These are phyloP conservation scores for Pseudobourletiella spinata DNA, from an alignment of 1,140 invertebrate genomes.

Conservation along the genomic window DNA sequence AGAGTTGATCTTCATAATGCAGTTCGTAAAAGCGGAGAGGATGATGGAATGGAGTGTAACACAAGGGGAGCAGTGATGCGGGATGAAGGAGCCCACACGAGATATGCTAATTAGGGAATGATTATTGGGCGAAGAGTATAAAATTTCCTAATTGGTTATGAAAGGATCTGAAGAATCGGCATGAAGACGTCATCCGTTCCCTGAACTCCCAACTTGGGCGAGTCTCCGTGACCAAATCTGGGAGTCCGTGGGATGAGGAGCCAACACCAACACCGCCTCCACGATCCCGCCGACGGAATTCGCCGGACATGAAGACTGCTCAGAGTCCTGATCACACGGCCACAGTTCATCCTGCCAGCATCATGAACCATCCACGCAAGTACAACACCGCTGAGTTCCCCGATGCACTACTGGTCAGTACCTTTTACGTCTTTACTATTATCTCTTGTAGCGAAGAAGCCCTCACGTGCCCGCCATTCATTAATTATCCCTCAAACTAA, in stretches of 20 bases:
- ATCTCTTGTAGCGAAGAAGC: too few species aligned
- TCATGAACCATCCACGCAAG: conserved; percentile 28
- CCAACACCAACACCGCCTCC: conserved; percentile 31
- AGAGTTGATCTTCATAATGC: too few species aligned
- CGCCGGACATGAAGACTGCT: conserved; percentile 42
- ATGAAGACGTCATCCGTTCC: conserved; percentile 33
- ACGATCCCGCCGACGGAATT: conserved; percentile 28
- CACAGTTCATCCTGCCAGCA: conserved; percentile 24
- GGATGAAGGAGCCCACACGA: conserved; percentile 2
- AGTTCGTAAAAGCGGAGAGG: conserved; percentile 4
- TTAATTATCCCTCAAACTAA: not conserved
- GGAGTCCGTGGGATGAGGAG: conserved; percentile 32
- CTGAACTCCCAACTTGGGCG: conserved; percentile 33
- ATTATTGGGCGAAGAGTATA: not conserved
- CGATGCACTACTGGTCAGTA: not conserved
- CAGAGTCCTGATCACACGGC: conserved; percentile 41
- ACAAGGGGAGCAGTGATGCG: not conserved
- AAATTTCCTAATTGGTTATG: conserved; percentile 23
- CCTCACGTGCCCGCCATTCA: too few species aligned
- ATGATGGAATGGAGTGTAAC: not conserved
- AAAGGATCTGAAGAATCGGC: conserved; percentile 30
- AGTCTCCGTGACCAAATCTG: conserved; percentile 33
- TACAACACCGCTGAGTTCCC: conserved; percentile 29
- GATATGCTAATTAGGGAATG: conserved; percentile 4
- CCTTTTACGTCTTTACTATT: not conserved